A percentile compares a stretch with the other conserved stretches of the same genome.
Conservation (phyloP, 2,888 invertebrate species). For the Drosophila barbarae region DNA sequence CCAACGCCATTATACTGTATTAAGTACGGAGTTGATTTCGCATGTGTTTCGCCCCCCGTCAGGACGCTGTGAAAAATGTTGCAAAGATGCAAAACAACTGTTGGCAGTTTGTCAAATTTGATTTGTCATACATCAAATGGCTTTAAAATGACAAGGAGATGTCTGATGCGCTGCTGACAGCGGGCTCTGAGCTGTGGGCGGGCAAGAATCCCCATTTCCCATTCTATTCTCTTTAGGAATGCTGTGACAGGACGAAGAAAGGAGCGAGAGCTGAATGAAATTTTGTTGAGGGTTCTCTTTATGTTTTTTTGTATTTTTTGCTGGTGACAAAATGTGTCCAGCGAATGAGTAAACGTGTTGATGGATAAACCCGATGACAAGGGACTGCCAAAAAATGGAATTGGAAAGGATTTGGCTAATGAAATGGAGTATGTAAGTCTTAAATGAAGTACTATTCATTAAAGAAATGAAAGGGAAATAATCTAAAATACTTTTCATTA, state of each 20-base stretch:
- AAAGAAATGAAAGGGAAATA: too few relatives aligned
- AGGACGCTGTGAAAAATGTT: conserved; percentile 63
- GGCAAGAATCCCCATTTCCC: background rate
- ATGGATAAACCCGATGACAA: conserved; percentile 33
- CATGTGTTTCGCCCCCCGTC: conserved; percentile 38
- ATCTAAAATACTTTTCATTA: background rate
- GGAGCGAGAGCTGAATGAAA: conserved; percentile 13
- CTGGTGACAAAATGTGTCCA: conserved; percentile 13
- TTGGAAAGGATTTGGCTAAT: conserved; percentile 15
- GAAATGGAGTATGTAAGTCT: background rate
- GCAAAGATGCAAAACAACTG: conserved; percentile 73
- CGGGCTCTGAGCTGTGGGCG: conserved; percentile 22
- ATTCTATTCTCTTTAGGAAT: conserved; percentile 13
- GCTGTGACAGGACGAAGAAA: conserved; percentile 8
- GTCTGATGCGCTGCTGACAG: conserved; percentile 43
- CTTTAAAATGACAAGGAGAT: conserved; percentile 68
- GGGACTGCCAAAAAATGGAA: background rate
- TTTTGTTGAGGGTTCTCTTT: conserved; percentile 4
- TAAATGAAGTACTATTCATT: background rate
- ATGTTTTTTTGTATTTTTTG: conserved; percentile 2
- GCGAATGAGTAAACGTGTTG: conserved; percentile 50
- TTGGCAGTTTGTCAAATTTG: conserved; percentile 76
- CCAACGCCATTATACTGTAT: conserved; percentile 58
- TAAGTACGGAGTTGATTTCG: conserved; percentile 70
- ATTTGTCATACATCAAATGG: conserved; percentile 75